Percentiles rank a stretch among this genome's conserved stretches.
Evolutionary conservation across 2,797 vertebrate genomes (phyloP).

Genomic region (Silurus lanzhouensis): DNA sequence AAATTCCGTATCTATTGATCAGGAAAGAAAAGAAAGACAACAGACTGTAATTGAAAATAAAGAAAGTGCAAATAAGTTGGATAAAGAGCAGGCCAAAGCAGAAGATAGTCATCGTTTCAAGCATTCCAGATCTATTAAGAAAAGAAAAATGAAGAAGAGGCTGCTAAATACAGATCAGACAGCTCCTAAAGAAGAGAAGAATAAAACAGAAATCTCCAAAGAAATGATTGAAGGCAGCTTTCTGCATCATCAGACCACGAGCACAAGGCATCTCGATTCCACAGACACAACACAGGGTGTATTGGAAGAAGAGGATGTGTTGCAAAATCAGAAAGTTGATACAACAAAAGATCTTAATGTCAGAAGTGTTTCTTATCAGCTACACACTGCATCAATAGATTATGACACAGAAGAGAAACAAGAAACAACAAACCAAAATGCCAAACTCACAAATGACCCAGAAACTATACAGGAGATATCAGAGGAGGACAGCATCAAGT

Average conservation of each 20-base stretch:
- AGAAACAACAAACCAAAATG: too few relatives aligned
- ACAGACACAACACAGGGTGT: neutral
- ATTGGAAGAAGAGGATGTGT: neutral
- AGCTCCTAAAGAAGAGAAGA: neutral
- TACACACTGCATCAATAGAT: neutral
- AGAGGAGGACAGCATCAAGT: neutral
- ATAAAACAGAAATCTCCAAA: neutral
- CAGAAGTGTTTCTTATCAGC: neutral
- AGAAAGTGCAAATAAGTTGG: neutral
- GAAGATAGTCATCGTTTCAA: neutral
- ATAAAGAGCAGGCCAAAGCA: neutral
- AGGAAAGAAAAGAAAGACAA: neutral
- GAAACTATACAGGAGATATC: neutral
- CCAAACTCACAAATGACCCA: neutral
- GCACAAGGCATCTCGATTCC: constrained; percentile 3
- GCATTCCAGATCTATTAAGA: neutral
- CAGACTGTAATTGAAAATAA: neutral
- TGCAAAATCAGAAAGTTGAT: neutral
- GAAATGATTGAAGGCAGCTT: neutral
- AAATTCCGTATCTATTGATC: neutral
- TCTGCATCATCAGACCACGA: neutral
- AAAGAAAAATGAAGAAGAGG: neutral
- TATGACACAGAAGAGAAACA: neutral
- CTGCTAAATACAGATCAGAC: neutral
- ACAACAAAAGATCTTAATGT: neutral